phyloP scores from a whole-genome alignment of 1,140 invertebrate species.

The Macrosteles quadrilineatus region DNA sequence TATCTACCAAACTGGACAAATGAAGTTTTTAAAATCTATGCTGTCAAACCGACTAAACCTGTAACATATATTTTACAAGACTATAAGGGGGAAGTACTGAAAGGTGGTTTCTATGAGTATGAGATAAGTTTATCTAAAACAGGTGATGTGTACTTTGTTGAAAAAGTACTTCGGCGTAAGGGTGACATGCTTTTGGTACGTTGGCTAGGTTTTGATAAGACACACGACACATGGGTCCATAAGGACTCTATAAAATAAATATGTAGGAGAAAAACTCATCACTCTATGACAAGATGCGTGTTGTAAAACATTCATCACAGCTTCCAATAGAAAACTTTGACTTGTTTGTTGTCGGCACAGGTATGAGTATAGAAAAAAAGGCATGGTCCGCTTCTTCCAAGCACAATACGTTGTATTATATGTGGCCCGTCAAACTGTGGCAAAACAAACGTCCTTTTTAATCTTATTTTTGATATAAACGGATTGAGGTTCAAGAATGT shows the following conservation, averaged over 20 bases:
- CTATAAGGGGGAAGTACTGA: neutral
- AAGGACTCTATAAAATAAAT: neutral
- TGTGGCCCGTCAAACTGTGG: constrained; percentile 45
- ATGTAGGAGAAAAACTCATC: neutral
- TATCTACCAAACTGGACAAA: constrained; percentile 45
- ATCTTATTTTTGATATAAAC: constrained; percentile 43
- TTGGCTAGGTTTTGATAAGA: neutral
- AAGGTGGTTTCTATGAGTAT: neutral
- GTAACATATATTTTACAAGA: constrained; percentile 13
- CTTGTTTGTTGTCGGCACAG: constrained; percentile 8
- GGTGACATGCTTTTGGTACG: neutral
- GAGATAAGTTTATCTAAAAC: neutral
- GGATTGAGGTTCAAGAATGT: constrained; percentile 49
- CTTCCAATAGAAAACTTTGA: neutral
- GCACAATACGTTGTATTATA: constrained; percentile 42
- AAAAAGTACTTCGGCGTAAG: neutral
- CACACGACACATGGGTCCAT: neutral
- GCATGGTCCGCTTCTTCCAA: constrained; percentile 37
- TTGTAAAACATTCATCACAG: constrained; percentile 23
- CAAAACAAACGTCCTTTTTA: constrained; percentile 48
- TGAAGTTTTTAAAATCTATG: constrained; percentile 43
- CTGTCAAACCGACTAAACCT: constrained; percentile 13
- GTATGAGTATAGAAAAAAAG: neutral
- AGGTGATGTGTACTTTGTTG: neutral
- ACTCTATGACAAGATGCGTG: neutral